A percentile compares a stretch with the other conserved stretches of the same genome.
Conservation (phyloP, 2,888 invertebrate species). For the Diabrotica balteata region DNA sequence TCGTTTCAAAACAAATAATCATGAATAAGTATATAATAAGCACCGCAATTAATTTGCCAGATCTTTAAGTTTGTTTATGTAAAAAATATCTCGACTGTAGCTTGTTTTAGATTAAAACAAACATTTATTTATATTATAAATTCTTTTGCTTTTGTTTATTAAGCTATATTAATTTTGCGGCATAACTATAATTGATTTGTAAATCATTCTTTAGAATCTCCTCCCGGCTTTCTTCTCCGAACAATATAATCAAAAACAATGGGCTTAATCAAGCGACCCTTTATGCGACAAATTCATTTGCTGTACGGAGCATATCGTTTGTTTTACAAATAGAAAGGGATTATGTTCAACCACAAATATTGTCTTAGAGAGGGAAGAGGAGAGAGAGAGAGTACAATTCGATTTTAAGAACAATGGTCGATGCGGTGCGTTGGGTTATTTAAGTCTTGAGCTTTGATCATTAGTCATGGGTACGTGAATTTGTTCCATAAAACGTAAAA, state of each 20-base stretch:
- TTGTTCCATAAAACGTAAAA: conserved; percentile 16
- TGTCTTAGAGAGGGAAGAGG: not conserved
- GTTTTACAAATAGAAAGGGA: conserved; percentile 11
- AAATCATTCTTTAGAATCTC: not conserved
- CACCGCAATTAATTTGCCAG: no score
- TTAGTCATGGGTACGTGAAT: conserved; percentile 26
- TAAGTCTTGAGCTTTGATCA: conserved; percentile 3
- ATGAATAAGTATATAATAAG: no score
- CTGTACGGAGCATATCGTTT: conserved; percentile 7
- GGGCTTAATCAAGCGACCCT: conserved; percentile 11
- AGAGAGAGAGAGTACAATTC: no score
- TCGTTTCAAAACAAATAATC: no score
- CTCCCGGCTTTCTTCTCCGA: not conserved
- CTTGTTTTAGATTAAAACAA: no score
- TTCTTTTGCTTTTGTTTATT: no score
- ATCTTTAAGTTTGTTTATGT: no score
- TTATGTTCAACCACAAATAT: conserved; percentile 6
- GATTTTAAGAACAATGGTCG: conserved; percentile 5
- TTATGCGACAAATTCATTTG: conserved; percentile 13
- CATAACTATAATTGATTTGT: not conserved
- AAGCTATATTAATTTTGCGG: no score
- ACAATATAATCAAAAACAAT: conserved; percentile 6
- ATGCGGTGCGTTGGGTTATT: conserved; percentile 5
- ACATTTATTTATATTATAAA: no score
- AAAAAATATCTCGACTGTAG: no score